Percentiles rank a stretch among this genome's conserved stretches.
These are phyloP conservation scores for Eutrigla gurnardus DNA, from an alignment of 2,797 vertebrate species.

Conservation along the genomic window DNA sequence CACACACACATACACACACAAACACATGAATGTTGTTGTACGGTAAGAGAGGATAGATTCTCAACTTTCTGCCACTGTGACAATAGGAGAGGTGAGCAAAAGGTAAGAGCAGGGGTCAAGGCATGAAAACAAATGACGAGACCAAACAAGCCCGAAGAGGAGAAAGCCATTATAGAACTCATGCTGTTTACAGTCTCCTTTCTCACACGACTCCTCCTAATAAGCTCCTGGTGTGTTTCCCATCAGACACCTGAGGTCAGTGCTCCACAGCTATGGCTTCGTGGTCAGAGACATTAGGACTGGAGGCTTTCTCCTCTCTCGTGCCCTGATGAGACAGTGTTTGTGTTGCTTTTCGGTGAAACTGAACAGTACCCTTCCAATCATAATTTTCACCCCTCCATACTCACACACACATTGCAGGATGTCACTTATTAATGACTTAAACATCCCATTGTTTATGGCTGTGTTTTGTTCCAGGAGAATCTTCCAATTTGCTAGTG, in stretches of 20 bases:
- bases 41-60: constrained; percentile 18
- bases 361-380: not conserved
- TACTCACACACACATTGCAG: not conserved
- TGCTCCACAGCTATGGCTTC: constrained; percentile 30
- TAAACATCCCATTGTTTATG: not conserved
- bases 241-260: constrained; percentile 56
- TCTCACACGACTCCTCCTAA: constrained; percentile 38
- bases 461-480: not conserved
- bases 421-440: not conserved
- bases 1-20: constrained; percentile 1
- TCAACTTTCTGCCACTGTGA: constrained; percentile 32
- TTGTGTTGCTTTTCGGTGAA: constrained; percentile 20
- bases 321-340: not conserved
- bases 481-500: not conserved
- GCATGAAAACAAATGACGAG: constrained; percentile 28
- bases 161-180: constrained; percentile 46
- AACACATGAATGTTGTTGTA: constrained; percentile 45
- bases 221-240: constrained; percentile 50
- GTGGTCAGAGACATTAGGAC: constrained; percentile 30
- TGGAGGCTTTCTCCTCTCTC: constrained; percentile 17
- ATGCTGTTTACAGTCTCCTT: constrained; percentile 18
- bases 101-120: constrained; percentile 34
- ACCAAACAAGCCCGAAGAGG: constrained; percentile 44
- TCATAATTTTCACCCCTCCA: not conserved
- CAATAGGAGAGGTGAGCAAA: constrained; percentile 32